Conservation (phyloP, 1,140 invertebrate species). For the Antheraea mylitta region DNA sequence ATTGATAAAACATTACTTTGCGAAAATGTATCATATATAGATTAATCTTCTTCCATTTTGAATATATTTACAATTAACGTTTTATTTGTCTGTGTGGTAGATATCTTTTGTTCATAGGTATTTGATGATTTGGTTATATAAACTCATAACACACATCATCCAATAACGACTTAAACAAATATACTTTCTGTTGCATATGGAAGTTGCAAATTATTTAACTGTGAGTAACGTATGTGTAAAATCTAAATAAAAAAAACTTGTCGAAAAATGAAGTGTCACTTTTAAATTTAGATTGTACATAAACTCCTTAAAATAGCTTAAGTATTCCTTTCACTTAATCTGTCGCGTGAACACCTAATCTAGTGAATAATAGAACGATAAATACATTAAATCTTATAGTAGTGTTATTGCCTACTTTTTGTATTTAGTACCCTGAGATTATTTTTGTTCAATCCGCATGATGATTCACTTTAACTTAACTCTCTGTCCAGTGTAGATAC, state of each 20-base stretch:
- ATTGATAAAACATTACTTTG: too few species aligned
- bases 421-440: conserved; percentile 6
- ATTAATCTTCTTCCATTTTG: too few species aligned
- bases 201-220: too few species aligned
- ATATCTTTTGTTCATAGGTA: too few species aligned
- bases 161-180: too few species aligned
- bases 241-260: neutral
- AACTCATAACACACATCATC: too few species aligned
- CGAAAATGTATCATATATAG: too few species aligned
- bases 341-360: conserved; percentile 3
- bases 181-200: too few species aligned
- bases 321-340: conserved; percentile 10
- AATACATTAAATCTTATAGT: neutral
- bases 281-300: neutral
- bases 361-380: conserved; percentile 1
- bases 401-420: conserved; percentile 7
- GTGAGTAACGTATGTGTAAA: neutral
- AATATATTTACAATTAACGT: too few species aligned
- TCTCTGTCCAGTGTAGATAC: conserved; percentile 8
- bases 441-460: conserved; percentile 8
- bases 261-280: conserved; percentile 1
- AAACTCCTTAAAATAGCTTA: conserved; percentile 4
- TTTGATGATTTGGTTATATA: too few species aligned
- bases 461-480: conserved; percentile 9
- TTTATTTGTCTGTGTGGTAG: too few species aligned